Evolutionary conservation across 2,113 vertebrate genomes (phyloP).

Genomic region (Cynocephalus volans): DNA sequence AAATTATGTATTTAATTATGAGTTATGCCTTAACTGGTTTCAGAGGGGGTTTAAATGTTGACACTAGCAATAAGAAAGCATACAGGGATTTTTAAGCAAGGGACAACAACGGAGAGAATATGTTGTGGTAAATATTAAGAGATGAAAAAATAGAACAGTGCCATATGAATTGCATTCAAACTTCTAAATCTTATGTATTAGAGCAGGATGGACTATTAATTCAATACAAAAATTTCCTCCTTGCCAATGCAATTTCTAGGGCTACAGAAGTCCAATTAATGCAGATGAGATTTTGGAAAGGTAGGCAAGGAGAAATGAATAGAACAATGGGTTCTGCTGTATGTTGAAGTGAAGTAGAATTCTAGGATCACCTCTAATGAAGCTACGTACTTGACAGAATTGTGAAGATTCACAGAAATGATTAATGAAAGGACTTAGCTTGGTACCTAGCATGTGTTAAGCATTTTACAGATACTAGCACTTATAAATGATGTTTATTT

Average conservation of each 20-base stretch:
- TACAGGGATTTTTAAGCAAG: conserved; percentile 39
- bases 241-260: conserved; percentile 31
- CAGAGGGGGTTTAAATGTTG: background rate
- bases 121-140: conserved; percentile 40
- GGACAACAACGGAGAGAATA: background rate
- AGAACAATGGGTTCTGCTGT: background rate
- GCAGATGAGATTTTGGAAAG: conserved; percentile 46
- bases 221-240: conserved; percentile 19
- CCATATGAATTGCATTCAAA: conserved; percentile 39
- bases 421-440: background rate
- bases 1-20: conserved; percentile 38
- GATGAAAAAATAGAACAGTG: conserved; percentile 15
- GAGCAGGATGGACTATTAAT: conserved; percentile 2
- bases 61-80: conserved; percentile 3
- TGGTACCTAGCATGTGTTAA: background rate
- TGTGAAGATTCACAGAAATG: conserved; percentile 43
- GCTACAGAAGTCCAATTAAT: conserved; percentile 24
- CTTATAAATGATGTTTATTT: conserved; percentile 33
- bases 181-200: conserved; percentile 51
- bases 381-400: conserved; percentile 20
- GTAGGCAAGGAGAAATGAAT: conserved; percentile 43
- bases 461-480: background rate
- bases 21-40: conserved; percentile 36
- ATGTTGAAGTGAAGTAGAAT: background rate
- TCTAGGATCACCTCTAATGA: background rate